Evolutionary conservation across 1,140 invertebrate genomes (phyloP).

Genomic region (Drosophila novamexicana): DNA sequence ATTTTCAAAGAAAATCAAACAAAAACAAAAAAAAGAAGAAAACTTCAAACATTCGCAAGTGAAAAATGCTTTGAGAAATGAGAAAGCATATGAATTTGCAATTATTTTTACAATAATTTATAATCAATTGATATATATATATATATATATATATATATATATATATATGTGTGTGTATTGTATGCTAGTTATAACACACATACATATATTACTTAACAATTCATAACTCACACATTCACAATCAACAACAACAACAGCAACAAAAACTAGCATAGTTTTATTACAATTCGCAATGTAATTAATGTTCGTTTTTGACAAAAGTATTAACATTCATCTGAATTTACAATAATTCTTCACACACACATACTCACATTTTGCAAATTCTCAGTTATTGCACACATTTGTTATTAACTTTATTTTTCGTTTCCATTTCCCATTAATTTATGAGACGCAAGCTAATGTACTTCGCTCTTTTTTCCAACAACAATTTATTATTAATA

Average conservation of each 20-base stretch:
- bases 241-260: conserved; percentile 22
- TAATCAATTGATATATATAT: conserved; percentile 34
- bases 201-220: conserved; percentile 39
- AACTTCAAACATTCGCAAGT: conserved; percentile 71
- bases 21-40: conserved; percentile 30
- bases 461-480: conserved; percentile 7
- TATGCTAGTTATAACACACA: conserved; percentile 33
- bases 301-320: conserved; percentile 48
- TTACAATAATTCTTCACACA: conserved; percentile 23
- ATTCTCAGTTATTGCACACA: conserved; percentile 40
- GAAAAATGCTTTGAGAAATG: conserved; percentile 10
- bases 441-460: conserved; percentile 27
- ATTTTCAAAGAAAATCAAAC: conserved; percentile 77
- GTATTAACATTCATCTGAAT: conserved; percentile 58
- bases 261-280: conserved; percentile 67
- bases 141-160: conserved; percentile 14
- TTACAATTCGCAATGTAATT: conserved; percentile 35
- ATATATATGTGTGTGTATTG: not conserved
- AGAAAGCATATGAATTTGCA: conserved; percentile 27
- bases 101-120: conserved; percentile 67
- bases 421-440: not conserved
- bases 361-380: conserved; percentile 24
- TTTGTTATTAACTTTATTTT: conserved; percentile 10
- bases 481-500: conserved; percentile 36
- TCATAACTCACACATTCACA: conserved; percentile 51